Base-by-base conservation (phyloP, 2,113 vertebrate genomes). In the Anoplopoma fimbria region DNA sequence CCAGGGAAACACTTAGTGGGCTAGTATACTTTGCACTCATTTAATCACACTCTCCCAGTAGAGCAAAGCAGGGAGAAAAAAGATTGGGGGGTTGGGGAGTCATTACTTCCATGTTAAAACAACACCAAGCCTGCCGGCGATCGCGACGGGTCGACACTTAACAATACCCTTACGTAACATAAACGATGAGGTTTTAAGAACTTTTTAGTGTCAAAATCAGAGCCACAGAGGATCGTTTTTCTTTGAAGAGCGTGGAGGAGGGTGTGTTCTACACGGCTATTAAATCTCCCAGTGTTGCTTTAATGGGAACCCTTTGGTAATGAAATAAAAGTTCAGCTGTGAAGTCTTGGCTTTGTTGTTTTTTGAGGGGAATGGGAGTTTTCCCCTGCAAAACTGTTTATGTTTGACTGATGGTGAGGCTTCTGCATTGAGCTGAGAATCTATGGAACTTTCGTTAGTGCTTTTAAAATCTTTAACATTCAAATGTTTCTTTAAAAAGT, bases 31-130 rank as follows among this genome's bases (percentile, higher is more conserved):
- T 91, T 78, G 82, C 76, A 75, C 81, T 84, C 55, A 61, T 91
- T 90, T 91, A 80, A 91, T 91, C 88, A 89, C 90, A 83, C 49
- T 85, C 83, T 87, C 80, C 77, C 72, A 72, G 40, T 88, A 86
- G 78, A 88, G 83, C 15, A 25, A 63, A 74, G 61, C 21, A n/a
- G 51, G 23, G 77, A 73, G 47, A 77, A 49, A 60, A 34, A 17
- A 27, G 31, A 14, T 13, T 13, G 4, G 40, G 63, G 36, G 51
- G 47, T 38, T 58, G n/a, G 69, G 83, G 87, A 86, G 88, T 91
- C 91, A 93, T 91, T 92, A 91, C 87, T 91, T 88, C 82, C 87
- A 91, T 69, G 67, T 91, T 91, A 89, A 89, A 89, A 91, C 86
- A 93, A 93, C 89, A 91, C 31, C 9, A 8, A 72, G 84, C 79